phyloP scores from a whole-genome alignment of 1,140 invertebrate genomes.

The Dendrolimus kikuchii region DNA sequence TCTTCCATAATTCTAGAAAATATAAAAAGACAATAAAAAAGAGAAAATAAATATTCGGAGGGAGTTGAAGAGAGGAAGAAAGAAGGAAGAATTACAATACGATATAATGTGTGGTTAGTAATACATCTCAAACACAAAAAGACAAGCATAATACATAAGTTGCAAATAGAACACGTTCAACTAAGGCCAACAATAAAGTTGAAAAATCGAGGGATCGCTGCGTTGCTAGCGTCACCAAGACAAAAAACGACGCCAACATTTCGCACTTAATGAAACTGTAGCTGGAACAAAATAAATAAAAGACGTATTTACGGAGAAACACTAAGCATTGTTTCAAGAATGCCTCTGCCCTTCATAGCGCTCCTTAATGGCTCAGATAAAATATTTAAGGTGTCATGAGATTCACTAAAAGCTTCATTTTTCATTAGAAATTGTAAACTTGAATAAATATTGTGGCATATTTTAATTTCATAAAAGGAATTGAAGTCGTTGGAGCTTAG shows the following conservation, averaged over 20 bases:
- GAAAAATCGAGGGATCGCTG: slow-evolving; percentile 58
- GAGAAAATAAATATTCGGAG: no score
- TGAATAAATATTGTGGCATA: no score
- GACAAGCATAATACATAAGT: neutral
- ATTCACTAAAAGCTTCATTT: slow-evolving; percentile 7
- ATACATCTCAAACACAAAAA: no score
- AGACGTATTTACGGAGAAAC: slow-evolving; percentile 43
- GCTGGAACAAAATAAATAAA: slow-evolving; percentile 60
- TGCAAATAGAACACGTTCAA: slow-evolving; percentile 41
- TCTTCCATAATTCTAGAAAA: no score
- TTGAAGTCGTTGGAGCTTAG: no score
- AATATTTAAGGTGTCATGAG: slow-evolving; percentile 30
- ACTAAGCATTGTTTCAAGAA: slow-evolving; percentile 50
- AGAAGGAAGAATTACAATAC: no score
- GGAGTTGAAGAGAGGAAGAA: no score
- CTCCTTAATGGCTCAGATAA: slow-evolving; percentile 38
- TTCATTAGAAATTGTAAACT: slow-evolving; percentile 1
- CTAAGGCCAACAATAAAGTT: slow-evolving; percentile 59
- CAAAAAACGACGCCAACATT: slow-evolving; percentile 60
- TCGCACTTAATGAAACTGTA: slow-evolving; percentile 69
- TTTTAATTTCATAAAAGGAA: no score
- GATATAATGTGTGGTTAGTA: no score
- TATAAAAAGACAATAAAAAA: no score
- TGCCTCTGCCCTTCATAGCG: slow-evolving; percentile 24
- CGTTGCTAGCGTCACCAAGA: slow-evolving; percentile 49